These are phyloP conservation scores for Paratrypauchen microcephalus DNA, from an alignment of 2,797 vertebrate species.

Conservation along the genomic window DNA sequence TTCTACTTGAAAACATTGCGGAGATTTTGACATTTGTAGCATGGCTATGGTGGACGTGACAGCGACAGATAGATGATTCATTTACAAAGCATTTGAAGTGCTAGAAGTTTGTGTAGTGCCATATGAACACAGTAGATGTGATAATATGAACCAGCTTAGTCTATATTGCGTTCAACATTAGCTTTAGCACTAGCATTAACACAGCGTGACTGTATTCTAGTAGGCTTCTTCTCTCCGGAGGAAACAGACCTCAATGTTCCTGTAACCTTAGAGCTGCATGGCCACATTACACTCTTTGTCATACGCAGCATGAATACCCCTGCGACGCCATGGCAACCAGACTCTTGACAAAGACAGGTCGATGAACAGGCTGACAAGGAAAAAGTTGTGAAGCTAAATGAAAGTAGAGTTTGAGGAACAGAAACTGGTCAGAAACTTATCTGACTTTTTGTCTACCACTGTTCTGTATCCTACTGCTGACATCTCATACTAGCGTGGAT, in stretches of 20 bases:
- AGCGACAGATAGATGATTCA: too few relatives aligned
- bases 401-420: slow-evolving; percentile 4
- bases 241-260: slow-evolving; percentile 61
- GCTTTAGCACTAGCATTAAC: too few relatives aligned
- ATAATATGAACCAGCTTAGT: slow-evolving; percentile 26
- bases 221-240: slow-evolving; percentile 60
- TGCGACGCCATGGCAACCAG: slow-evolving; percentile 70
- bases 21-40: too few relatives aligned
- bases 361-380: slow-evolving; percentile 25
- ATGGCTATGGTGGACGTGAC: too few relatives aligned
- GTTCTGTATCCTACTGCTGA: neutral
- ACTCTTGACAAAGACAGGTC: slow-evolving; percentile 39
- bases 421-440: too few relatives aligned
- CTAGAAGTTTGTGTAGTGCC: neutral
- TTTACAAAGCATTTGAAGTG: neutral
- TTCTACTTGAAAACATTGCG: too few relatives aligned
- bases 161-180: slow-evolving; percentile 65
- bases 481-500: too few relatives aligned
- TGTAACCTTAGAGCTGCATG: slow-evolving; percentile 73
- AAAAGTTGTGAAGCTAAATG: slow-evolving; percentile 15
- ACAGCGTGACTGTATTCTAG: slow-evolving; percentile 59
- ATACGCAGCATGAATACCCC: slow-evolving; percentile 69
- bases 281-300: slow-evolving; percentile 77
- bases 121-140: neutral
- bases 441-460: neutral